Evolutionary conservation across 2,888 invertebrate genomes (phyloP).

Genomic region (Entomobrya multifasciata): DNA sequence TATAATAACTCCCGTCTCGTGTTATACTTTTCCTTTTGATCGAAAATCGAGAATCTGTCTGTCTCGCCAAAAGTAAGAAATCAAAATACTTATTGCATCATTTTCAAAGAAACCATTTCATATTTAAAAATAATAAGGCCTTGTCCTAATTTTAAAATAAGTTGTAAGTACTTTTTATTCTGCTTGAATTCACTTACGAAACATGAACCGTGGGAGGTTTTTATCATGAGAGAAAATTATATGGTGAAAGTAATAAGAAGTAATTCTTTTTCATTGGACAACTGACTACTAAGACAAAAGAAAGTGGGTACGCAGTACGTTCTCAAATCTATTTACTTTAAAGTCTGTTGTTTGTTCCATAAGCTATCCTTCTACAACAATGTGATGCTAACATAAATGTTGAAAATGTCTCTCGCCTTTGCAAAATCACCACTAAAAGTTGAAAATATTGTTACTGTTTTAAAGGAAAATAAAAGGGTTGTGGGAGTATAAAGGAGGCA

Average conservation of each 20-base stretch:
- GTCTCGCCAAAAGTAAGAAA: background rate
- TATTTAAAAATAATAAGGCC: background rate
- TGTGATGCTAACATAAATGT: no score
- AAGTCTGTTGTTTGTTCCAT: no score
- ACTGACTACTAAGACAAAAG: no score
- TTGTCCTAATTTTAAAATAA: background rate
- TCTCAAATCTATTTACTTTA: background rate
- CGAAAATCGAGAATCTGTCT: background rate
- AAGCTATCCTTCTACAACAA: background rate
- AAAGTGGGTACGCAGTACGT: no score
- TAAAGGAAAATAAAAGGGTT: no score
- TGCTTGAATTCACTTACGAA: no score
- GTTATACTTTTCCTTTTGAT: slow-evolving; percentile 24
- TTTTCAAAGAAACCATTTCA: background rate
- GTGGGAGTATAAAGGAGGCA: no score
- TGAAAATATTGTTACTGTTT: background rate
- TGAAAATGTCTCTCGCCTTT: no score
- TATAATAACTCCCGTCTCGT: background rate
- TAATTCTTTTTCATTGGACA: no score
- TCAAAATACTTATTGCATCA: slow-evolving; percentile 11
- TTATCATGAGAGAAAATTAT: no score
- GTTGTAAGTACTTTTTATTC: background rate
- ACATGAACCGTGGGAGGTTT: no score
- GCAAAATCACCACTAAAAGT: slow-evolving; percentile 21
- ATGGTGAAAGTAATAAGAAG: no score